A percentile compares a stretch with the other conserved stretches of the same genome.
phyloP scores from a whole-genome alignment of 1,140 invertebrate species.

The Teleogryllus occipitalis region DNA sequence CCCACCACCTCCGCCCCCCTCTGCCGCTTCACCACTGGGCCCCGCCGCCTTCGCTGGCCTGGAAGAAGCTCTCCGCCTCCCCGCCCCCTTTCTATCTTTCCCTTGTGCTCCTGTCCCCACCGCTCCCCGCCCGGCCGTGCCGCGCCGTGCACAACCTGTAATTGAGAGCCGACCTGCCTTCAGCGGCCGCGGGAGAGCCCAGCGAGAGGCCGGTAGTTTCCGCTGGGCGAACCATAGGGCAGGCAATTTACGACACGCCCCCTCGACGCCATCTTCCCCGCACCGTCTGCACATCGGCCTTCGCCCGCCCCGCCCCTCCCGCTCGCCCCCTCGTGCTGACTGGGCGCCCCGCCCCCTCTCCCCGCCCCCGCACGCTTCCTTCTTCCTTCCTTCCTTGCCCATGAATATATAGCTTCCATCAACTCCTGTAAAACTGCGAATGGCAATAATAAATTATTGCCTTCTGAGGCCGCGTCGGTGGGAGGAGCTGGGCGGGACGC shows the following conservation, averaged over 20 bases:
- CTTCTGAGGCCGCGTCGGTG: neutral
- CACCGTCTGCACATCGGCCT: neutral
- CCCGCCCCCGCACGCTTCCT: neutral
- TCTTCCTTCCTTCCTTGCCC: neutral
- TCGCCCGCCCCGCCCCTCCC: neutral
- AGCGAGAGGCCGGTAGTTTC: neutral
- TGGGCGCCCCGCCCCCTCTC: neutral
- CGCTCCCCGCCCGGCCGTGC: neutral
- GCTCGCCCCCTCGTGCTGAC: neutral
- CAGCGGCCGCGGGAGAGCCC: neutral
- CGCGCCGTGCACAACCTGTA: neutral
- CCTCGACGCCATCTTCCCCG: neutral
- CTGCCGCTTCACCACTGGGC: neutral
- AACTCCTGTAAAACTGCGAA: neutral
- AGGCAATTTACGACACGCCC: neutral
- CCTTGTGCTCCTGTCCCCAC: no score
- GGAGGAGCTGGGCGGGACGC: no score
- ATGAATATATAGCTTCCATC: conserved; percentile 5
- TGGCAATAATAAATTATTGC: conserved; percentile 5
- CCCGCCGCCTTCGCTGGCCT: neutral
- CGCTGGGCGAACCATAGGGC: neutral
- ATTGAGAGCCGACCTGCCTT: neutral
- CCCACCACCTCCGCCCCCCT: neutral
- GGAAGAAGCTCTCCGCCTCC: no score
- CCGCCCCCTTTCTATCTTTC: no score